These are phyloP conservation scores for Oryzias curvinotus DNA, from an alignment of 2,113 vertebrate genomes.

Conservation along the genomic window DNA sequence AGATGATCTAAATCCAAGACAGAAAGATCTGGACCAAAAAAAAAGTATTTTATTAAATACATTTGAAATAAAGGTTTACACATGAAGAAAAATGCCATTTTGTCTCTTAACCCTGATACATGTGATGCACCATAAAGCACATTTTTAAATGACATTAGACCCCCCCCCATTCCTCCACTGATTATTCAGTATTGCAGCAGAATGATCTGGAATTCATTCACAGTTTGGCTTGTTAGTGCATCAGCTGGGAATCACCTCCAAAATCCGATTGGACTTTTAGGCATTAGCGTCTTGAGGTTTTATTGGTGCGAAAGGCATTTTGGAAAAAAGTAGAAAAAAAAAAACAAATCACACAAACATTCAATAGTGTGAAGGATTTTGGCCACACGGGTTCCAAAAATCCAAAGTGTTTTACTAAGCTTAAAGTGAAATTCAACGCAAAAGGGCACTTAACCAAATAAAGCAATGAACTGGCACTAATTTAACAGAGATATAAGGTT, in stretches of 20 bases:
- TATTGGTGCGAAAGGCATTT: conserved; percentile 5
- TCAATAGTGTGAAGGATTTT: background rate
- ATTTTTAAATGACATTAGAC: conserved; percentile 1
- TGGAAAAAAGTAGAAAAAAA: background rate
- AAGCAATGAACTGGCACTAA: conserved; percentile 1
- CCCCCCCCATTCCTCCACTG: conserved; percentile 22
- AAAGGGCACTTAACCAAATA: conserved; percentile 53
- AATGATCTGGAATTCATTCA: conserved; percentile 62
- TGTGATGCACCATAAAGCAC: conserved; percentile 11
- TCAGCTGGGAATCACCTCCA: conserved; percentile 29
- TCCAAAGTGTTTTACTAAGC: too few relatives aligned
- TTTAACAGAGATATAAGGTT: conserved; percentile 8
- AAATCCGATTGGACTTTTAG: conserved; percentile 12
- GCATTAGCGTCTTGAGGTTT: background rate
- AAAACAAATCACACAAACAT: conserved; percentile 1
- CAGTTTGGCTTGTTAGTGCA: conserved; percentile 65
- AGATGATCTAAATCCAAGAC: too few relatives aligned
- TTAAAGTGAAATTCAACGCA: background rate
- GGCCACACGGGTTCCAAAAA: background rate
- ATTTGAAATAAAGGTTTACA: conserved; percentile 34
- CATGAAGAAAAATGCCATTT: conserved; percentile 16
- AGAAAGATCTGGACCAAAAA: background rate
- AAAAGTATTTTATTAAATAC: conserved; percentile 48
- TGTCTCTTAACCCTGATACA: conserved; percentile 1
- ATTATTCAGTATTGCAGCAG: conserved; percentile 52